Evolutionary conservation across 1,140 invertebrate species (phyloP).

Genomic region (Vollenhovia emeryi): DNA sequence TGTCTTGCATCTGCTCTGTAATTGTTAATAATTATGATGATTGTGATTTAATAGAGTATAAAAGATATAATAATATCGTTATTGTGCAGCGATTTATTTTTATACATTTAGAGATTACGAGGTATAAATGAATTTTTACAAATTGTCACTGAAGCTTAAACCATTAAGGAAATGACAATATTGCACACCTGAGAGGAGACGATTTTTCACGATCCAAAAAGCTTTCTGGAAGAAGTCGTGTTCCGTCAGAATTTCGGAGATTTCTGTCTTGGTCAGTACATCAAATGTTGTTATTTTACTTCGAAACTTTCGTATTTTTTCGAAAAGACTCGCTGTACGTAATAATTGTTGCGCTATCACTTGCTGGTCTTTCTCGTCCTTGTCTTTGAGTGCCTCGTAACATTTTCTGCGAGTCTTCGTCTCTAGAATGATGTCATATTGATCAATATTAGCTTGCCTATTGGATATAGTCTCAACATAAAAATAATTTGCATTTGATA

Average conservation of each 20-base stretch:
- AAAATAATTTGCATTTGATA: constrained; percentile 11
- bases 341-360: constrained; percentile 73
- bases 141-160: background rate
- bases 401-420: constrained; percentile 66
- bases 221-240: constrained; percentile 67
- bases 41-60: background rate
- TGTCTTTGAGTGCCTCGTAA: constrained; percentile 73
- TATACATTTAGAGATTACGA: background rate
- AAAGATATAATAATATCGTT: background rate
- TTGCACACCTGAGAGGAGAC: constrained; percentile 66
- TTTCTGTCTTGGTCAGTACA: constrained; percentile 39
- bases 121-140: background rate
- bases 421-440: constrained; percentile 52
- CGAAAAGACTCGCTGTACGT: constrained; percentile 65
- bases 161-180: background rate
- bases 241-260: constrained; percentile 68
- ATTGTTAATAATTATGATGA: constrained; percentile 33
- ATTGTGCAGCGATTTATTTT: background rate
- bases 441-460: background rate
- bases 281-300: constrained; percentile 70
- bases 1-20: constrained; percentile 73
- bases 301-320: constrained; percentile 72
- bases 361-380: constrained; percentile 73
- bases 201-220: constrained; percentile 68
- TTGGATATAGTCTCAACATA: background rate